A percentile compares a stretch with the other conserved stretches of the same genome.
phyloP scores from a whole-genome alignment of 2,797 vertebrate genomes.

The Gymnocypris eckloni region DNA sequence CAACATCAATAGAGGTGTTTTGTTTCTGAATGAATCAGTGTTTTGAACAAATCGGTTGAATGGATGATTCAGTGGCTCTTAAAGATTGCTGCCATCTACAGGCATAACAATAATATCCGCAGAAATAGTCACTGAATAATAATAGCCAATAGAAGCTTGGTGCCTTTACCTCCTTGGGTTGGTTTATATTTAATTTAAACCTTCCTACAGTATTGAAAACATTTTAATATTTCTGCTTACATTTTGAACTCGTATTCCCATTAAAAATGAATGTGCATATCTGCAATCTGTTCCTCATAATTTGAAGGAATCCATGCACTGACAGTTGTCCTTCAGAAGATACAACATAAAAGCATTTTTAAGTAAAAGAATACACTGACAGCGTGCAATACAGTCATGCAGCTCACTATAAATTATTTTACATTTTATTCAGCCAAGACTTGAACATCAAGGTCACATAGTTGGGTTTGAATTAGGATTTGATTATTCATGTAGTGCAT shows the following conservation, averaged over 20 bases:
- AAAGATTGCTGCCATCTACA: background rate
- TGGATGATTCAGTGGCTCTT: too few species aligned
- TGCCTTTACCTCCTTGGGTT: background rate
- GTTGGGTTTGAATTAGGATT: slow-evolving; percentile 52
- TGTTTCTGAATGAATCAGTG: background rate
- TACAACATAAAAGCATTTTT: slow-evolving; percentile 19
- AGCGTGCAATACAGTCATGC: background rate
- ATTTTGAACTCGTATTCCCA: background rate
- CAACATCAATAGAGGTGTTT: background rate
- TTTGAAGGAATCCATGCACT: background rate
- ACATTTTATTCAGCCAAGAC: slow-evolving; percentile 28
- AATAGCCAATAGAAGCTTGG: background rate
- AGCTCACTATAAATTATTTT: slow-evolving; percentile 12
- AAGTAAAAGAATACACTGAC: background rate
- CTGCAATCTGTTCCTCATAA: background rate
- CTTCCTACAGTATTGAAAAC: background rate
- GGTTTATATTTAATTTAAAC: background rate
- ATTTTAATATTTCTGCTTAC: too few species aligned
- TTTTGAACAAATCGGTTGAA: background rate
- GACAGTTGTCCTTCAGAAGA: background rate
- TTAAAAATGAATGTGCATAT: background rate
- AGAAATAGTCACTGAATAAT: slow-evolving; percentile 3
- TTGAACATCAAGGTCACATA: slow-evolving; percentile 49
- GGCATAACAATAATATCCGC: background rate
- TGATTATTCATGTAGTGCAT: slow-evolving; percentile 45